A percentile compares a stretch with the other conserved stretches of the same genome.
phyloP scores from a whole-genome alignment of 2,888 invertebrate species.

The Cosmorhoe ocellata region DNA sequence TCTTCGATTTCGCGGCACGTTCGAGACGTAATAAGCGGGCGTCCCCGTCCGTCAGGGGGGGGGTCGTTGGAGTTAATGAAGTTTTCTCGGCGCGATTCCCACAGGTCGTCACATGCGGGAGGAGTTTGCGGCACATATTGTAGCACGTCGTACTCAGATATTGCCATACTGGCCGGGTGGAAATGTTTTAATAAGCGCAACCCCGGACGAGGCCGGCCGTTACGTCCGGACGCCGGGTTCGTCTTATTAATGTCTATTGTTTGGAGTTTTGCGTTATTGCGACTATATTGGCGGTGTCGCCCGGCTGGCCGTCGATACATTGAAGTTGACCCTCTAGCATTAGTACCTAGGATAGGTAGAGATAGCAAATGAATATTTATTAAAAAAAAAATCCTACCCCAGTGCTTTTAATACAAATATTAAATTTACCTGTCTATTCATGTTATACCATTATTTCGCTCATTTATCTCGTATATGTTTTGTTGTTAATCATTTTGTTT shows the following conservation, averaged over 20 bases:
- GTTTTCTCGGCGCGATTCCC: constrained; percentile 82
- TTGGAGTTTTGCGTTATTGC: constrained; percentile 77
- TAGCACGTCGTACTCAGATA: constrained; percentile 72
- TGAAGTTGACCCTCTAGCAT: no score
- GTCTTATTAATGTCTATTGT: constrained; percentile 81
- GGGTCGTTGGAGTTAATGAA: constrained; percentile 80
- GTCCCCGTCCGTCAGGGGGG: constrained; percentile 58
- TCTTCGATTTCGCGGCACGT: constrained; percentile 82
- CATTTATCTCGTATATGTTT: no score
- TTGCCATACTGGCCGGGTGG: constrained; percentile 75
- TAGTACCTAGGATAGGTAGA: no score
- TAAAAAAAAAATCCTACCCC: no score
- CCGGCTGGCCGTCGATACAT: background rate
- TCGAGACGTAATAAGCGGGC: constrained; percentile 76
- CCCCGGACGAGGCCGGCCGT: constrained; percentile 57
- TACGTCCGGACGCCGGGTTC: constrained; percentile 54
- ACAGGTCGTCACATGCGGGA: constrained; percentile 81
- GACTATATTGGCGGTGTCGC: constrained; percentile 53
- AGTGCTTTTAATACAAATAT: no score
- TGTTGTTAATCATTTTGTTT: no score
- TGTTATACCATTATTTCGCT: no score
- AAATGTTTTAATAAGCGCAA: constrained; percentile 82
- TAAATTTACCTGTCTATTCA: no score
- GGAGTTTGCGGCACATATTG: constrained; percentile 79
- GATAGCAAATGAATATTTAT: no score